Evolutionary conservation across 2,113 vertebrate species (phyloP), one percentile per base, ranked within the genome.

Genomic region (Salvelinus fontinalis): DNA sequence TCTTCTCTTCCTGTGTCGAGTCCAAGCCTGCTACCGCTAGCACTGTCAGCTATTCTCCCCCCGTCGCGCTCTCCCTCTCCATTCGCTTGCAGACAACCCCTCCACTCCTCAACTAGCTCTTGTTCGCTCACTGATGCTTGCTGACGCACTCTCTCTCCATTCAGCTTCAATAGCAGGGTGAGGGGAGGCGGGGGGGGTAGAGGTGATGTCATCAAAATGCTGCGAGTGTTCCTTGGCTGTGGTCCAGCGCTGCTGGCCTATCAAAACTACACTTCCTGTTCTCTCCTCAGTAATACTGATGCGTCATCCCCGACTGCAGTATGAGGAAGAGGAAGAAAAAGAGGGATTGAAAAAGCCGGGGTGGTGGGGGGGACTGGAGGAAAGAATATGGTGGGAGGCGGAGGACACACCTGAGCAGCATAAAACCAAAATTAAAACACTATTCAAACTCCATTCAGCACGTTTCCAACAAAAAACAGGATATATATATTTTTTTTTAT

Each of bases 201-300:
- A 70, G 77, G 70, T 94, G 92, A 93, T 92, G 92, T 94, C 93
- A 93, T 93, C 89, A 93, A 90, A 90, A 91, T 89, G 91, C 92
- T 92, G 91, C 91, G 75, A 90, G 88, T 84, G 88, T 85, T 87
- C 82, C 77, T 87, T 94, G 92, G 91, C 90, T 44, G 44, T 77
- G 79, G 79, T 90, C 90, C 91, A 93, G 91, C 3, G 14, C 79
- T 26, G 3, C 84, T 78, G 87, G 80, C 86, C 85, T 86, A 89
- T 89, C 86, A 86, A 82, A 87, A 71, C 74, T 72, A 83, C 85
- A 90, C 90, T 92, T 93, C 92, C 92, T 93, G 91, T 84, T 83
- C 81, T 84, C 86, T 83, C 83, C 81, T 83, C 73, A 83, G 85
- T 77, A 83, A 88, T 87, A 90, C 84, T 90, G 90, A 90, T 93